Base-by-base conservation (phyloP, 92 coral and sea anemone species). In the Diadumene lineata region DNA sequence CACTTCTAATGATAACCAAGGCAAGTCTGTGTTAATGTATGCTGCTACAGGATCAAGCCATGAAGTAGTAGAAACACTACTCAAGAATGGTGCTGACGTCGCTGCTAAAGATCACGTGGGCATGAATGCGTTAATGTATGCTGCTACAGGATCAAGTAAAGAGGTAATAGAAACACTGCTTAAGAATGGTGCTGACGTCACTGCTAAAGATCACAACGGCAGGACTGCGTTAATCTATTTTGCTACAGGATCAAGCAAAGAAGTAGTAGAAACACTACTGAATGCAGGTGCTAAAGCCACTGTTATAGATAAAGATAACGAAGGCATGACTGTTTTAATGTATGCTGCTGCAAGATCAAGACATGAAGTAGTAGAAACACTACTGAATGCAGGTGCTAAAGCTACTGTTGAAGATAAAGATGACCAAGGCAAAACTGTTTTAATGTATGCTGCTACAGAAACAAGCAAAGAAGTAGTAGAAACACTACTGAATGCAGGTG, bases 121-220 rank as follows among this genome's bases (percentile, higher is more conserved):
- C 6, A 46, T 66, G 26, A 48, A 62, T 0, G 63, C 75, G 6
- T 53, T 70, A 30, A 70, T 70, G 10, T 34, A 53, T 25, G 75
- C 64, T 70, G 69, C 17, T 6, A 15, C 21, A 22, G 23, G 1
- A 1, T 10, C 30, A 10, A 32, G 0, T 24, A 21, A 50, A 7
- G 38, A 23, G 4, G 30, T 70, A 7, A 50, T 31, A 3, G 16
- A 16, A 0, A 33, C 43, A 0, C 75, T 70, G 38, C 50, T 70
- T 22, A 29, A 0, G 31, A 46, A 38, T 29, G 75, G 75, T 1
- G 43, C 75, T 18, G 75, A 70, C 28, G 64, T 70, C 63, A 70
- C 50, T 19, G 31, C 7, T 6, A 60, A 7, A 60, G 31, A 60
- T 13, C 3, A 7, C 7, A 60, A 50, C 28, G 64, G 24, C 23